Evolutionary conservation across 2,797 vertebrate genomes (phyloP).

Genomic region (Melanogrammus aeglefinus): DNA sequence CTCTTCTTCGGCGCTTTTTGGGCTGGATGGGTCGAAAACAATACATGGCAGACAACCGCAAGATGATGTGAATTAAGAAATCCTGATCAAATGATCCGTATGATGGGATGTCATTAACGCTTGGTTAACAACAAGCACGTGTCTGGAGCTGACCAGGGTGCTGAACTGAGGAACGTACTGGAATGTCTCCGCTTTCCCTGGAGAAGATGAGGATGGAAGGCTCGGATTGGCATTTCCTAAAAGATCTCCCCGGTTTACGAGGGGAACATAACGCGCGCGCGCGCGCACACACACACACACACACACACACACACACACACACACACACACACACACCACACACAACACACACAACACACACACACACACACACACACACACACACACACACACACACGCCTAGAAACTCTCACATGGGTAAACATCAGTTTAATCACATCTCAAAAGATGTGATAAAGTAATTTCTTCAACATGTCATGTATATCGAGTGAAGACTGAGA

Average conservation of each 20-base stretch:
- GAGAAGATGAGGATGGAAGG: no score
- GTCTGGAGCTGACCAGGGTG: conserved; percentile 59
- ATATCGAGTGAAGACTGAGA: neutral
- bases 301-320: neutral
- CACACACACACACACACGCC: conserved; percentile 7
- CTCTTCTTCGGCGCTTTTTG: neutral
- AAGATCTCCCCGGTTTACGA: no score
- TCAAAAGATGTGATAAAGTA: neutral
- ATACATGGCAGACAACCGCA: neutral
- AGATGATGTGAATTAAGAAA: neutral
- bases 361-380: neutral
- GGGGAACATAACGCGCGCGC: conserved; percentile 27
- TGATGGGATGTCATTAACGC: neutral
- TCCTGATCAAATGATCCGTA: neutral
- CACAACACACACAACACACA: neutral
- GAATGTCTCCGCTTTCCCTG: no score
- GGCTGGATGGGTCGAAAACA: neutral
- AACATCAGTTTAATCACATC: neutral
- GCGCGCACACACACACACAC: conserved; percentile 15
- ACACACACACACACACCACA: neutral
- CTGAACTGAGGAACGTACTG: conserved; percentile 40
- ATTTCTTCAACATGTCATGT: neutral
- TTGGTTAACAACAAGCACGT: neutral
- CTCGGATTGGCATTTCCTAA: no score
- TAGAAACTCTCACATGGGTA: neutral